Evolutionary conservation across 2,113 vertebrate genomes (phyloP).

Genomic region (Trichechus manatus): DNA sequence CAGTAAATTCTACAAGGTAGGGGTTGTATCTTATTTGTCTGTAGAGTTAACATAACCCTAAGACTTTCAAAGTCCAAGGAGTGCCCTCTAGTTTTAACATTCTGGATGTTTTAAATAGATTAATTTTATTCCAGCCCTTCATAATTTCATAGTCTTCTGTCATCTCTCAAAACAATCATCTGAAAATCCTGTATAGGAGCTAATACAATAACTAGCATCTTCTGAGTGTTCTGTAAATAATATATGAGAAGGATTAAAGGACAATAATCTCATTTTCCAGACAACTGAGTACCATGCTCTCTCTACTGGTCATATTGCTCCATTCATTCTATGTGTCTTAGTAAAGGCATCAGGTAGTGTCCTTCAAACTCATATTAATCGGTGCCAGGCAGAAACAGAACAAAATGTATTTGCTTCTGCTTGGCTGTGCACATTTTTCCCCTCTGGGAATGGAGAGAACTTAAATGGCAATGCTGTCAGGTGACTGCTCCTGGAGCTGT

Average conservation of each 20-base stretch:
- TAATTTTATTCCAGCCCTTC: background rate
- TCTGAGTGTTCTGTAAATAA: background rate
- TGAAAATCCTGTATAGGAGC: background rate
- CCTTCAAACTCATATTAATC: slow-evolving; percentile 46
- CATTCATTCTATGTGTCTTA: background rate
- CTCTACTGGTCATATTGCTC: background rate
- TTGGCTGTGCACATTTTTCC: slow-evolving; percentile 30
- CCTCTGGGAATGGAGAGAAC: slow-evolving; percentile 51
- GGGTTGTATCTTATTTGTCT: background rate
- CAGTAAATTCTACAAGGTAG: background rate
- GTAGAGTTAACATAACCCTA: background rate
- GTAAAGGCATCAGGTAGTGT: slow-evolving; percentile 16
- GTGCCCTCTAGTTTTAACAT: background rate
- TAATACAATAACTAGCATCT: background rate
- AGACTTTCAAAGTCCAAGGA: background rate
- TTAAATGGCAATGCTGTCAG: slow-evolving; percentile 38
- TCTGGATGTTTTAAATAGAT: background rate
- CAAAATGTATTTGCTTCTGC: slow-evolving; percentile 66
- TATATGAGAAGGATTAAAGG: background rate
- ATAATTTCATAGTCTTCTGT: background rate
- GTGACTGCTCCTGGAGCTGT: background rate
- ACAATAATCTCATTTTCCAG: background rate
- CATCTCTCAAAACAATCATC: background rate
- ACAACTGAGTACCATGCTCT: background rate
- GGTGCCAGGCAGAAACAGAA: slow-evolving; percentile 32